These are phyloP conservation scores for Stegostoma tigrinum DNA, from an alignment of 2,113 vertebrate species.

Conservation along the genomic window DNA sequence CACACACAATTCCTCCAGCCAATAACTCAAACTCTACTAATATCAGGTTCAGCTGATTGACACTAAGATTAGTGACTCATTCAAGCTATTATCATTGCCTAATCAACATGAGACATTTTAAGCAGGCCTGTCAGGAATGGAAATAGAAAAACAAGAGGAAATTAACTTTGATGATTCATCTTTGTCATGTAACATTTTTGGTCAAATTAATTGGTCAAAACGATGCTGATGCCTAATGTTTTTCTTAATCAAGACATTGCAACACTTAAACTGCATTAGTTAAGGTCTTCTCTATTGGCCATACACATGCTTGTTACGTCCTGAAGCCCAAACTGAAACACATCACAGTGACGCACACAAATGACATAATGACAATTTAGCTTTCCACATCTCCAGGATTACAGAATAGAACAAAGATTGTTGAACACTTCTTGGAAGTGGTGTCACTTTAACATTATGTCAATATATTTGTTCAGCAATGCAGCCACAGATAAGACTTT, in stretches of 20 bases:
- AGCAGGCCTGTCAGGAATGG: background rate
- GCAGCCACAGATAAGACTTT: background rate
- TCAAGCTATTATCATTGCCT: background rate
- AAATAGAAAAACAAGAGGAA: background rate
- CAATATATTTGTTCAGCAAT: background rate
- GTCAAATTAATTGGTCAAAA: background rate
- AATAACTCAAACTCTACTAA: background rate
- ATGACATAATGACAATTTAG: background rate
- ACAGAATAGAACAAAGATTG: background rate
- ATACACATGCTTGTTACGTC: background rate
- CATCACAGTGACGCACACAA: background rate
- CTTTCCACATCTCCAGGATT: background rate
- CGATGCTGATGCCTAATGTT: background rate
- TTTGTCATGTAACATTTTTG: background rate
- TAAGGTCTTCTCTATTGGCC: background rate
- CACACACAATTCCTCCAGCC: too few species aligned
- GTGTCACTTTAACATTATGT: background rate
- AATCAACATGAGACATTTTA: background rate
- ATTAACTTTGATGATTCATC: background rate
- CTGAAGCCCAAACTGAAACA: background rate
- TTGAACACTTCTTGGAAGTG: background rate
- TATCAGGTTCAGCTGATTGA: constrained; percentile 6
- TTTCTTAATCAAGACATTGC: background rate
- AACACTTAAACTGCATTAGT: background rate
- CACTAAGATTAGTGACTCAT: background rate